Percentiles rank a stretch among this genome's conserved stretches.
These are phyloP conservation scores for Mizuhopecten yessoensis DNA, from an alignment of 1,140 invertebrate genomes.

Conservation along the genomic window DNA sequence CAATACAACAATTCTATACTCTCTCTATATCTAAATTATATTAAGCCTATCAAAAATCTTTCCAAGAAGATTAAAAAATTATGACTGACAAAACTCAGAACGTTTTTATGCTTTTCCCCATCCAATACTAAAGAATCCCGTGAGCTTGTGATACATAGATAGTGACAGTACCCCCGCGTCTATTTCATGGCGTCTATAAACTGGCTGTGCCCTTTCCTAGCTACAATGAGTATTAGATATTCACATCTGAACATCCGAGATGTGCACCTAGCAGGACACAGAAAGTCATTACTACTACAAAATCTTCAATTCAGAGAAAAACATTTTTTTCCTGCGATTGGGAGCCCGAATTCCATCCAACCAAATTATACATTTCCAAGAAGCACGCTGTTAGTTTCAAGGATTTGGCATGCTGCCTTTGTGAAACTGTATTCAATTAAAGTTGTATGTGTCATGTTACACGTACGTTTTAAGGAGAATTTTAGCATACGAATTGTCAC, in stretches of 20 bases:
- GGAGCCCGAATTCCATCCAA: neutral
- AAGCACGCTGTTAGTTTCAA: constrained; percentile 26
- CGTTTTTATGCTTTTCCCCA: too few relatives aligned
- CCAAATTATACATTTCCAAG: neutral
- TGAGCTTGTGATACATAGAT: too few relatives aligned
- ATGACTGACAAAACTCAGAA: too few relatives aligned
- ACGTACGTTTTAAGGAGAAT: neutral
- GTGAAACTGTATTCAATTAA: constrained; percentile 21
- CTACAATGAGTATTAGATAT: constrained; percentile 17
- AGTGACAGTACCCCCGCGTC: neutral
- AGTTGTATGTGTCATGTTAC: neutral
- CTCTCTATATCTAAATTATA: too few relatives aligned
- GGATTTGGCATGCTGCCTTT: neutral
- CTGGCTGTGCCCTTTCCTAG: neutral
- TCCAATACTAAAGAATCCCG: too few relatives aligned
- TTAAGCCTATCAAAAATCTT: too few relatives aligned
- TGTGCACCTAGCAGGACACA: constrained; percentile 1
- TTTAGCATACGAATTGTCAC: neutral
- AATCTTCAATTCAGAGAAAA: neutral
- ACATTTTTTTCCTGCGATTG: neutral
- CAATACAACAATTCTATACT: too few relatives aligned
- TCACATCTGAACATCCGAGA: neutral
- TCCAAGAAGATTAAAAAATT: too few relatives aligned
- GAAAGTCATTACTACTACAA: neutral
- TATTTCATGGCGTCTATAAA: neutral